Percentiles rank a stretch among this genome's conserved stretches.
These are phyloP conservation scores for Zonitis immaculata DNA, from an alignment of 2,888 invertebrate species.

Conservation along the genomic window DNA sequence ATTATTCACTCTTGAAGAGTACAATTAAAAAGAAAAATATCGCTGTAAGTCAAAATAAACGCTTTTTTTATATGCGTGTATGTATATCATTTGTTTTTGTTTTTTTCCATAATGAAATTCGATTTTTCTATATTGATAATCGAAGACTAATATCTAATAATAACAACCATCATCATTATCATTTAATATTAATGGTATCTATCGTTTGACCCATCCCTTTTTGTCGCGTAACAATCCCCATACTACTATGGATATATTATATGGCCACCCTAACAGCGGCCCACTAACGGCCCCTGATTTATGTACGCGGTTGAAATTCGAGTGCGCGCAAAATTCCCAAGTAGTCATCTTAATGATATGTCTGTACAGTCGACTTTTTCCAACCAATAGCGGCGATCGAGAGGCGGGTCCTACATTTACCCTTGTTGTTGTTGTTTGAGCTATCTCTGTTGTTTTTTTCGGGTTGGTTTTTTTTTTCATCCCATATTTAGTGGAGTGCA, in stretches of 20 bases:
- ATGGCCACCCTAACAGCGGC: neutral
- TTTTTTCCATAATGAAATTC: neutral
- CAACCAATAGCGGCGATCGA: constrained; percentile 42
- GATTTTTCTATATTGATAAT: neutral
- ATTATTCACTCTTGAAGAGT: constrained; percentile 22
- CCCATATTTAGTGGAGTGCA: neutral
- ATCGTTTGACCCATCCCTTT: neutral
- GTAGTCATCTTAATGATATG: constrained; percentile 49
- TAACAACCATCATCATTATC: neutral
- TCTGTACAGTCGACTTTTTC: constrained; percentile 47
- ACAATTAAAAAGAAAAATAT: constrained; percentile 26
- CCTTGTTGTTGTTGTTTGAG: constrained; percentile 8
- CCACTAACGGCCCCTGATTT: constrained; percentile 1
- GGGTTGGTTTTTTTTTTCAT: neutral
- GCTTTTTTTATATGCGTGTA: neutral
- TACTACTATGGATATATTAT: neutral
- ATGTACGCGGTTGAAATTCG: constrained; percentile 41
- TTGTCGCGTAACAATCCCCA: neutral
- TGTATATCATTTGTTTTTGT: neutral
- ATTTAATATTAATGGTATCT: constrained; percentile 2
- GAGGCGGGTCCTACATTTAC: constrained; percentile 41
- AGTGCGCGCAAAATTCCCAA: constrained; percentile 46
- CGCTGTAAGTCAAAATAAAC: constrained; percentile 8
- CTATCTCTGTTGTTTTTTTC: neutral
- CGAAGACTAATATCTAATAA: neutral